Percentiles rank a stretch among this genome's conserved stretches.
These are phyloP conservation scores for Eriocheir sinensis DNA, from an alignment of 1,140 invertebrate species.

Conservation along the genomic window DNA sequence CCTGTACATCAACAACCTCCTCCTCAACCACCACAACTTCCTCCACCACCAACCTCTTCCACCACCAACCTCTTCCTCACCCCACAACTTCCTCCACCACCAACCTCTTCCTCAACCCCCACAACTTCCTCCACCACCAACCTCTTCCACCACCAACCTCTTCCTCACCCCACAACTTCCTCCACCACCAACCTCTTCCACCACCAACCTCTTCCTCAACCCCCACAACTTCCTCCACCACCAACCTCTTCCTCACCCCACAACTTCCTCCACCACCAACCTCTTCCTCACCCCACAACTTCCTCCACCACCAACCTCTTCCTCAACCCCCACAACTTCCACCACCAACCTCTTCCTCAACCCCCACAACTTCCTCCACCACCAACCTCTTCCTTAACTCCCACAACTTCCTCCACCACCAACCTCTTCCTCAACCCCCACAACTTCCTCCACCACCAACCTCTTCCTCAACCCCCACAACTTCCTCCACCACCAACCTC, in stretches of 20 bases:
- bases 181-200: neutral
- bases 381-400: neutral
- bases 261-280: neutral
- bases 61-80: neutral
- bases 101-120: neutral
- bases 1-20: neutral
- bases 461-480: neutral
- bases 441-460: neutral
- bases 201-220: neutral
- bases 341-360: neutral
- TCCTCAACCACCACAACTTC: neutral
- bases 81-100: neutral
- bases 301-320: neutral
- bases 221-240: neutral
- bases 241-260: neutral
- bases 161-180: neutral
- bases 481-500: neutral
- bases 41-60: neutral
- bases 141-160: neutral
- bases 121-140: neutral
- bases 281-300: neutral
- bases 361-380: neutral
- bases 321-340: neutral
- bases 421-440: neutral
- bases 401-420: neutral